Base-by-base conservation (phyloP, 2,113 vertebrate species). In the Phocoena phocoena region DNA sequence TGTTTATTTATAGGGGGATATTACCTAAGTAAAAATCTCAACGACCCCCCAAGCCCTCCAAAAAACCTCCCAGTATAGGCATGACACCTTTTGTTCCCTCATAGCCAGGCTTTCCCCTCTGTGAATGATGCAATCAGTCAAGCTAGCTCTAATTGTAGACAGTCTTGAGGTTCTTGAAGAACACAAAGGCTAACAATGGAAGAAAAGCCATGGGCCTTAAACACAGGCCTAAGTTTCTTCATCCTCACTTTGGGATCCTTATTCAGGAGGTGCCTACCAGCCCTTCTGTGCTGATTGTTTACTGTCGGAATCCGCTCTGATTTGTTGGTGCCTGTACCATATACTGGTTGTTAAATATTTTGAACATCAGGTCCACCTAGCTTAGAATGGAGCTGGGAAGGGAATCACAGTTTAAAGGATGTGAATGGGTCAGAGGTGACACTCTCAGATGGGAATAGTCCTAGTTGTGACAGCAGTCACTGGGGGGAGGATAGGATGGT, bases 281-380 rank as follows among this genome's bases (percentile, higher is more conserved):
- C 33, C n/a, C 93, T 71, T 47, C 10, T 3, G 5, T n/a, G 53
- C 3, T 67, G 63, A 21, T 6, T n/a, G 77, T 68, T 93, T 47
- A 26, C 8, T 14, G 8, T 13, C 41, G 50, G 90, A 50, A 65
- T 53, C 44, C 1, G 2, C 62, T 82, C 81, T 60, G 60, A 76
- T 71, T 67, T 38, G 33, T 71, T 58, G 41, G 81, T 68, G 77
- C 82, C 89, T 6, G 0, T 68, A 41, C n/a, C 18, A 3, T 3
- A 31, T 25, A 77, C 62, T 47, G 26, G 31, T 79, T 94, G 84
- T 96, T 96, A 81, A 85, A 88, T 88, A 95, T 88, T 96, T 96
- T 97, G 91, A 60, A 68, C 71, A 82, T 84, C 88, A 63, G 47
- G 79, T 95, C 14, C 15, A 60, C 25, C 8, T 58, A 44, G 41